Evolutionary conservation across 2,888 invertebrate genomes (phyloP).

Genomic region (Ptilodon capucinus): DNA sequence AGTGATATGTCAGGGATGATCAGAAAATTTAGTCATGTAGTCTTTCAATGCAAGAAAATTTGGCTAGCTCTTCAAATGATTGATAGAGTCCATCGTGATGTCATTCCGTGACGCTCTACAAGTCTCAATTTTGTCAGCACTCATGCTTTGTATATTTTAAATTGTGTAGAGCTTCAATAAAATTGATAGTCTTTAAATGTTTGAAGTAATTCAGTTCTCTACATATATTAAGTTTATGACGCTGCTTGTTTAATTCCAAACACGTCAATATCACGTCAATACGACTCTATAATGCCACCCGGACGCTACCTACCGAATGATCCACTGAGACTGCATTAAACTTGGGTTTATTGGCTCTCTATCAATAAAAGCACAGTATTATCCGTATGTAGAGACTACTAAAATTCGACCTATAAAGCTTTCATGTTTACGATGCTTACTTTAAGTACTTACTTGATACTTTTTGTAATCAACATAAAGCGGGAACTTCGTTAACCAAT

Average conservation of each 20-base stretch:
- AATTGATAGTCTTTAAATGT: too few relatives aligned
- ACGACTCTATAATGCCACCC: background rate
- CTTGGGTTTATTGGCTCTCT: background rate
- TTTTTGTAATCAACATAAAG: background rate
- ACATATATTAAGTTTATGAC: too few relatives aligned
- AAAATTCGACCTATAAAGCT: background rate
- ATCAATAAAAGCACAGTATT: background rate
- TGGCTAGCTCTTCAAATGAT: too few relatives aligned
- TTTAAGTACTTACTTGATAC: background rate
- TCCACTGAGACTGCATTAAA: background rate
- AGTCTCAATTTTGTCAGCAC: too few relatives aligned
- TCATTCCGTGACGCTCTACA: too few relatives aligned
- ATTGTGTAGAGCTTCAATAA: too few relatives aligned
- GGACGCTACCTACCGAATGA: background rate
- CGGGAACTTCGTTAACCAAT: too few relatives aligned
- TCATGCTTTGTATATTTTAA: too few relatives aligned
- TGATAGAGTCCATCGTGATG: too few relatives aligned
- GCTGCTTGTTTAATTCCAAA: background rate
- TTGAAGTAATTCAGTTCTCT: too few relatives aligned
- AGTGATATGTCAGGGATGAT: background rate
- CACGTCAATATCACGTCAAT: background rate
- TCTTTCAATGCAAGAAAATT: background rate
- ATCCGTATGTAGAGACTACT: background rate
- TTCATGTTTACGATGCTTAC: background rate
- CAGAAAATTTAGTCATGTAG: background rate